Evolutionary conservation across 64 coral and sea anemone genomes (phyloP).

Genomic region (Catalaphyllia jardinei): DNA sequence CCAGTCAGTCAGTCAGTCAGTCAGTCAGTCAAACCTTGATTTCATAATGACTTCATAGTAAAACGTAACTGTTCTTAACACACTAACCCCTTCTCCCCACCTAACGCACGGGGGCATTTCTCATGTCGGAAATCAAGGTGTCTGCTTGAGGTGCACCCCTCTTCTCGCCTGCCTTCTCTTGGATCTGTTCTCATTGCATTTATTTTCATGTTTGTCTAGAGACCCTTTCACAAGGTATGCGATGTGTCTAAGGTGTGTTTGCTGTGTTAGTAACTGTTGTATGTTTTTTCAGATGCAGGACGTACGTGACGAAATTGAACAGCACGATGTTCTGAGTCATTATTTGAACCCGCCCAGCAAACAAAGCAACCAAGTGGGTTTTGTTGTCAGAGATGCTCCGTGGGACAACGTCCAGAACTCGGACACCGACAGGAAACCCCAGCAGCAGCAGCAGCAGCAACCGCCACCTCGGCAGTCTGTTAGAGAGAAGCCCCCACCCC

Average conservation of each 20-base stretch:
- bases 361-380: slow-evolving; percentile 49
- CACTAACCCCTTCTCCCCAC: too few relatives aligned
- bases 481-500: slow-evolving; percentile 53
- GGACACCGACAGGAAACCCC: not conserved
- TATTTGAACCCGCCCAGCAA: slow-evolving; percentile 97
- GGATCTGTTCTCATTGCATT: too few relatives aligned
- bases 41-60: too few relatives aligned
- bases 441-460: not conserved
- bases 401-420: slow-evolving; percentile 63
- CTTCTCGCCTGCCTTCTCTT: not conserved
- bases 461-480: not conserved
- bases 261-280: not conserved
- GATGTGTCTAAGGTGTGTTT: too few relatives aligned
- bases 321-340: slow-evolving; percentile 79
- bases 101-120: too few relatives aligned
- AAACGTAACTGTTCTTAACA: too few relatives aligned
- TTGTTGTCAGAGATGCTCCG: slow-evolving; percentile 94
- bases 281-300: slow-evolving; percentile 78
- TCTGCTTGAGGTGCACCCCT: not conserved
- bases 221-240: too few relatives aligned
- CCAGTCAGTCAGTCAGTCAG: too few relatives aligned
- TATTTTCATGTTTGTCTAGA: too few relatives aligned
- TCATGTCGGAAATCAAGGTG: too few relatives aligned
- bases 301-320: slow-evolving; percentile 77
- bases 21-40: too few relatives aligned